Evolutionary conservation across 1,140 invertebrate species (phyloP).

Genomic region (Bombyx mori): ASM3026992v2 NC_085116.1:743001-743500

Average conservation of each 20-base stretch:
- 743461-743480: constrained; percentile 11
- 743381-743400: constrained; percentile 13
- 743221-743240: constrained; percentile 15
- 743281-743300: constrained; percentile 17
- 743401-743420: constrained; percentile 18
- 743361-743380: constrained; percentile 16
- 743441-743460: constrained; percentile 11
- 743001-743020: constrained; percentile 9
- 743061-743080: constrained; percentile 10
- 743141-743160: constrained; percentile 12
- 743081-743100: constrained; percentile 8
- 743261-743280: constrained; percentile 16
- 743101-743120: constrained; percentile 9
- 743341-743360: constrained; percentile 19
- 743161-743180: constrained; percentile 10
- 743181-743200: constrained; percentile 16
- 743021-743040: constrained; percentile 11
- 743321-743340: constrained; percentile 15
- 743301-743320: constrained; percentile 14
- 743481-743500: constrained; percentile 7
- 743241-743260: constrained; percentile 20
- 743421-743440: constrained; percentile 12
- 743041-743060: constrained; percentile 13
- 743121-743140: constrained; percentile 7
- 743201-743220: constrained; percentile 21